Conservation (phyloP, 2,797 vertebrate genomes). For the Pangasius macronema region DNA sequence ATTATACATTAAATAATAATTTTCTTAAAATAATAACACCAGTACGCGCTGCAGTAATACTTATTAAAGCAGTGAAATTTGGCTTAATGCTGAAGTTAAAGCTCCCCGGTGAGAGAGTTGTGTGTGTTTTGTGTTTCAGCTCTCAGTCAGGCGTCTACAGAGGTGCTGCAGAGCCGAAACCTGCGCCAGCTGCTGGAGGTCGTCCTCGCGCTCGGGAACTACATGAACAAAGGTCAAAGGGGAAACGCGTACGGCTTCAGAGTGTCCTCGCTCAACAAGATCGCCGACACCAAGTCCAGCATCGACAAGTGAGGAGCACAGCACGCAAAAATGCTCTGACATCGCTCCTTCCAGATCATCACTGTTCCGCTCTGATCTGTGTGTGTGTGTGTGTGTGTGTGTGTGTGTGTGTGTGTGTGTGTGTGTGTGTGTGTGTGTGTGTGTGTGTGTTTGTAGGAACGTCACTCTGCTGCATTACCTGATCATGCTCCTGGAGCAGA, state of each 20-base stretch:
- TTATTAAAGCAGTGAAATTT: neutral
- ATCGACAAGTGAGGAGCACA: constrained; percentile 83
- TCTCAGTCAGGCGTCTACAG: constrained; percentile 79
- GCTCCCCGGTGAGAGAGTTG: neutral
- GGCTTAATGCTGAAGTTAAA: neutral
- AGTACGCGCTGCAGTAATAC: neutral
- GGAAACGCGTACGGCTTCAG: constrained; percentile 92
- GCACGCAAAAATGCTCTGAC: neutral
- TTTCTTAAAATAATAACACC: neutral
- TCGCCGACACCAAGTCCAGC: constrained; percentile 93
- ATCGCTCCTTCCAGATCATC: neutral
- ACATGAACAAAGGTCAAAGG: constrained; percentile 96
- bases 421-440: constrained; percentile 26
- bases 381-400: neutral
- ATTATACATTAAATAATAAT: neutral
- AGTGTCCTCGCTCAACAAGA: constrained; percentile 93
- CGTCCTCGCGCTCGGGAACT: constrained; percentile 93
- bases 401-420: constrained; percentile 39
- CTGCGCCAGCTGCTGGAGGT: constrained; percentile 84
- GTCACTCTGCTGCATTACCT: constrained; percentile 93
- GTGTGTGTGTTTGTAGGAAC: constrained; percentile 70
- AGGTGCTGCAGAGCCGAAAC: constrained; percentile 79
- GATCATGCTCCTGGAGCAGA: constrained; percentile 87
- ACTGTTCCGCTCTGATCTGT: constrained; percentile 6
- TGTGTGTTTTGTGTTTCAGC: constrained; percentile 64